Evolutionary conservation across 2,888 invertebrate species (phyloP).

Genomic region (Barypeithes pellucidus): DNA sequence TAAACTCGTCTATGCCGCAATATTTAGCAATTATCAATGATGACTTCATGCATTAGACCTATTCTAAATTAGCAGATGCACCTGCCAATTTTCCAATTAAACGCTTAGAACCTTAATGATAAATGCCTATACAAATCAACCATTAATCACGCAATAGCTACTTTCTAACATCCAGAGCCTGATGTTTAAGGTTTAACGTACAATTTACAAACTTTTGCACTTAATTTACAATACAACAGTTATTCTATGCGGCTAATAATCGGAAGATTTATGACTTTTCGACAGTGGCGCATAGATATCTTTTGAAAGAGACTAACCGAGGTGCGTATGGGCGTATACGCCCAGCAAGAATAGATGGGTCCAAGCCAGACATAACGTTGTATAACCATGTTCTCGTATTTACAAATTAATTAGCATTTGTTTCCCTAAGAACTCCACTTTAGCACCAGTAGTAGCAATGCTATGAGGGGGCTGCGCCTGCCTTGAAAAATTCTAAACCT

Average conservation of each 20-base stretch:
- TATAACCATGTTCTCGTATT: no score
- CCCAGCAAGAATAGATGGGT: no score
- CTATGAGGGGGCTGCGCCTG: no score
- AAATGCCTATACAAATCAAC: slow-evolving; percentile 5
- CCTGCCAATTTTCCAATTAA: slow-evolving; percentile 16
- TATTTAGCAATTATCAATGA: slow-evolving; percentile 12
- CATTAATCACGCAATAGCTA: slow-evolving; percentile 28
- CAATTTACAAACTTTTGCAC: slow-evolving; percentile 21
- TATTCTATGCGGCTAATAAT: slow-evolving; percentile 16
- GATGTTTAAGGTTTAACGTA: slow-evolving; percentile 3
- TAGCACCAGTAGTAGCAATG: no score
- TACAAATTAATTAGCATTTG: no score
- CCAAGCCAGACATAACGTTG: no score
- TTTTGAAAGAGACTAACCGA: no score
- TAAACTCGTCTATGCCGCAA: neutral
- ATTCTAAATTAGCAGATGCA: slow-evolving; percentile 2
- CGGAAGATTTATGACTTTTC: neutral
- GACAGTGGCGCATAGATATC: no score
- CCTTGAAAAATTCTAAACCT: no score
- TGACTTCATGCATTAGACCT: neutral
- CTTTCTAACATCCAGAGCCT: slow-evolving; percentile 1
- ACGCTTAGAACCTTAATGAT: slow-evolving; percentile 3
- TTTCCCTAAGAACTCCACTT: no score
- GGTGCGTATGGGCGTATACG: no score
- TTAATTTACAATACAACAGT: slow-evolving; percentile 16